Base-by-base conservation (phyloP, 2,888 invertebrate species). In the Keiferia lycopersicella region DNA sequence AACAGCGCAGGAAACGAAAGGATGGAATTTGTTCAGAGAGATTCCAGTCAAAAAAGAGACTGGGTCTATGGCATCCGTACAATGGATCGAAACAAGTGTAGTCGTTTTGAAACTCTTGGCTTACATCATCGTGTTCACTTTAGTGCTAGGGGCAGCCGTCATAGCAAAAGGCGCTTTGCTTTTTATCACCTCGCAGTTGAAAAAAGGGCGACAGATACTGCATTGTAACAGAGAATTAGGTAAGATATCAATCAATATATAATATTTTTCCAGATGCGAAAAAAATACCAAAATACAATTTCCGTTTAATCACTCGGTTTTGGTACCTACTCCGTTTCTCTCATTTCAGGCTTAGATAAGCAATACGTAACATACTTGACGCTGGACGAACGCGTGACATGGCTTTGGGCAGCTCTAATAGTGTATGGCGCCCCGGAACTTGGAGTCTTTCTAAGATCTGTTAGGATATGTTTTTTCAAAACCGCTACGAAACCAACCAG, bases 1-100 rank as follows among this genome's bases (percentile, higher is more conserved):
- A 68, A 91, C 92, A 69, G 85, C 90, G 41, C 86, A 93, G 88
- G 93, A 93, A 73, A 83, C 89, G 8, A 92, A 93, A 78, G 91
- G 94, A 88, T 98, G 97, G 97, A 95, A 97, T 78, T 92, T 95
- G 14, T 97, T 97, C 82, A 93, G 95, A 75, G 94, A 95, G 73
- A 92, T 95, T 11, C 96, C 96, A 0, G 92, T 94, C 62, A 93
- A 94, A 79, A 92, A 93, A 67, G 93, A 94, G 67, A 93, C 93
- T 45, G 95, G 95, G 50, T 96, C 96, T 0, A 94, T 94, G 88
- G 94, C 92, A 16, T 92, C 93, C 51, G 91, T 91, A 0, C 92
- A 89, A 69, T 94, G 93, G 83, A 88, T 96, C 61, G 94, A 94
- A 58, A 76, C 87, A 63, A 88, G 93, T 56, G 91, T 95, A 16